phyloP scores from a whole-genome alignment of 2,888 invertebrate genomes.

The Dryobota labecula region DNA sequence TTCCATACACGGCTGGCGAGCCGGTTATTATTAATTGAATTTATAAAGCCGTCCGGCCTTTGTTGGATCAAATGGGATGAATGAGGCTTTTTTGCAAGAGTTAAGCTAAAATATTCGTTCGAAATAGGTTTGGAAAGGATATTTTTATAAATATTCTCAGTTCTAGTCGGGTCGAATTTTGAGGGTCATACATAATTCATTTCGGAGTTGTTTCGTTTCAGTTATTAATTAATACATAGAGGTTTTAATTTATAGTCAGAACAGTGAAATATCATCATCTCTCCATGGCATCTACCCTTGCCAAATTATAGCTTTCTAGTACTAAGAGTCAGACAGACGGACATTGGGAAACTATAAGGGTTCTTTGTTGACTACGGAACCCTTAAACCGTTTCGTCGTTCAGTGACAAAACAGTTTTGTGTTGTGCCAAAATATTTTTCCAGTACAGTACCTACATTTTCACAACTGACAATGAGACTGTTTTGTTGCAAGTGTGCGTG shows the following conservation, averaged over 20 bases:
- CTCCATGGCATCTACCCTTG: no score
- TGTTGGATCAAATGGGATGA: slow-evolving; percentile 57
- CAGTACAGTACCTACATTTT: neutral
- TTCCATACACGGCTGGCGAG: slow-evolving; percentile 45
- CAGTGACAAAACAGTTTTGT: no score
- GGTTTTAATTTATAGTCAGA: slow-evolving; percentile 8
- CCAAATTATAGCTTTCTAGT: no score
- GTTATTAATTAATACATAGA: slow-evolving; percentile 16
- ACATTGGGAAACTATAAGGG: no score
- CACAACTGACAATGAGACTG: neutral
- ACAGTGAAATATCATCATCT: no score
- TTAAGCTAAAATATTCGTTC: slow-evolving; percentile 45
- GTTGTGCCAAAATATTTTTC: neutral
- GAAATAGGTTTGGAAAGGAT: slow-evolving; percentile 28
- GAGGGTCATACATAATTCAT: slow-evolving; percentile 11
- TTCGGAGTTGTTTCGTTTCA: neutral
- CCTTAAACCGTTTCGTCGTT: no score
- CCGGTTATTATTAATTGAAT: slow-evolving; percentile 63
- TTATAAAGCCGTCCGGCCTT: slow-evolving; percentile 55
- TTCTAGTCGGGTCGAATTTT: slow-evolving; percentile 8
- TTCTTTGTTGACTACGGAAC: no score
- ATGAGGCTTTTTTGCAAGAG: slow-evolving; percentile 49
- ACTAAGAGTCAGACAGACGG: no score
- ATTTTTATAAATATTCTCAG: slow-evolving; percentile 17
- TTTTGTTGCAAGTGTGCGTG: no score